Conservation (phyloP, 2,888 invertebrate species). For the Clistopyga incitator region DNA sequence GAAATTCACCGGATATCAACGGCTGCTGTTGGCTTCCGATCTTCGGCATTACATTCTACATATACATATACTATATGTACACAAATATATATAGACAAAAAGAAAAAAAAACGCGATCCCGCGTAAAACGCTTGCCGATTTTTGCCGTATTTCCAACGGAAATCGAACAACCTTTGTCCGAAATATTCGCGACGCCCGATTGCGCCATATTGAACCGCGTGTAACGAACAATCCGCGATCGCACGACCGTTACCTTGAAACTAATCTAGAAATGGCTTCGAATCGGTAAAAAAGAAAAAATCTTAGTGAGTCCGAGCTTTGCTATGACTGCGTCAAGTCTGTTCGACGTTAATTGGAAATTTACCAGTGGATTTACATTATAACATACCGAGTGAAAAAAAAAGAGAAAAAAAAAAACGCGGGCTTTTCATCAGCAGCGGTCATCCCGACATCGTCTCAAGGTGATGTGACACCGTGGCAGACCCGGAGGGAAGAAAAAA, state of each 20-base stretch:
- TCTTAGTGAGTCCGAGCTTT: not conserved
- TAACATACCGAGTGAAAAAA: slow-evolving; percentile 23
- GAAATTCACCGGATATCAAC: not conserved
- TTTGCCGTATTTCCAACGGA: not conserved
- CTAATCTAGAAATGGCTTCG: not conserved
- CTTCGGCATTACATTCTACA: no score
- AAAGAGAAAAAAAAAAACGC: slow-evolving; percentile 8
- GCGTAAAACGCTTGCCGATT: not conserved
- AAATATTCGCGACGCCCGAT: slow-evolving; percentile 19
- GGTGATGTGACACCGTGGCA: slow-evolving; percentile 20
- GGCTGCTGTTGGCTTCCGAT: not conserved
- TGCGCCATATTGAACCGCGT: slow-evolving; percentile 49
- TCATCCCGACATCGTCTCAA: not conserved
- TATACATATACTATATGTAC: not conserved
- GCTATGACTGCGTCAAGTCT: not conserved
- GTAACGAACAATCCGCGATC: not conserved
- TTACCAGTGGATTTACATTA: slow-evolving; percentile 23
- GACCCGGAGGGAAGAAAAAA: not conserved
- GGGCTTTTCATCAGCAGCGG: slow-evolving; percentile 5
- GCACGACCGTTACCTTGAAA: not conserved
- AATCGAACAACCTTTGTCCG: not conserved
- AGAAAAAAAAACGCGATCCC: not conserved
- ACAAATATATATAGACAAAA: not conserved
- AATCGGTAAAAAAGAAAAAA: not conserved
- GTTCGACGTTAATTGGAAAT: slow-evolving; percentile 23